phyloP scores from a whole-genome alignment of 2,797 vertebrate genomes.

The Oreonectes daqikongensis region DNA sequence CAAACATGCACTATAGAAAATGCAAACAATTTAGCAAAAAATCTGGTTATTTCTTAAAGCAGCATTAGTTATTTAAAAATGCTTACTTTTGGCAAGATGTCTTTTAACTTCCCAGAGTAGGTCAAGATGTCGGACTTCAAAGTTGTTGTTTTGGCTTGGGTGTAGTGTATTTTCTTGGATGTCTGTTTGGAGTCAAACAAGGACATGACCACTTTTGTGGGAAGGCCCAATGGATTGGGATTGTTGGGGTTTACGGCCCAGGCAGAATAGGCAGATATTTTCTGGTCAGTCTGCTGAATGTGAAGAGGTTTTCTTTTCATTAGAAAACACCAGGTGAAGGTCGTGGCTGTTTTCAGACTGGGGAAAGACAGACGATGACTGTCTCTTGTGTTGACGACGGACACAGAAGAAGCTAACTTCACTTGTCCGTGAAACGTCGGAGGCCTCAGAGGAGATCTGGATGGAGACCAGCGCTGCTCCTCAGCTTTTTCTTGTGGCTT shows the following conservation, averaged over 20 bases:
- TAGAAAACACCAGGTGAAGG: conserved; percentile 96
- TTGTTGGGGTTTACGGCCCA: conserved; percentile 87
- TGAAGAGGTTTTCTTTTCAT: conserved; percentile 89
- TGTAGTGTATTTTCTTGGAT: conserved; percentile 88
- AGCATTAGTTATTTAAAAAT: background rate
- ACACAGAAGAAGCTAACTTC: conserved; percentile 75
- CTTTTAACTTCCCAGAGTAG: conserved; percentile 94
- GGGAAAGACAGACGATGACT: conserved; percentile 86
- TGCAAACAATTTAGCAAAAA: background rate
- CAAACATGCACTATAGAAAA: background rate
- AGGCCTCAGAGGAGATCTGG: conserved; percentile 74
- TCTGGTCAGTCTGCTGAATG: conserved; percentile 86
- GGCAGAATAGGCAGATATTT: conserved; percentile 89
- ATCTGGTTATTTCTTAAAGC: background rate
- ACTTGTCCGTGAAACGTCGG: conserved; percentile 76
- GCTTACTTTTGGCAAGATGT: conserved; percentile 85
- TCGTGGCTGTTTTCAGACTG: conserved; percentile 93
- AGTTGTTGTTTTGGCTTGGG: conserved; percentile 87
- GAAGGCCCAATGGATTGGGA: conserved; percentile 90
- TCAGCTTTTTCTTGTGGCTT: conserved; percentile 78
- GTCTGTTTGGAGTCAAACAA: conserved; percentile 95
- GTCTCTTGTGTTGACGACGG: conserved; percentile 79
- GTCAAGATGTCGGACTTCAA: conserved; percentile 88
- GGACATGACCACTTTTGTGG: conserved; percentile 94
- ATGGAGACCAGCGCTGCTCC: conserved; percentile 77